A percentile compares a stretch with the other conserved stretches of the same genome.
Evolutionary conservation across 2,888 invertebrate genomes (phyloP).

Genomic region (Scaptomyza tumidula): DNA sequence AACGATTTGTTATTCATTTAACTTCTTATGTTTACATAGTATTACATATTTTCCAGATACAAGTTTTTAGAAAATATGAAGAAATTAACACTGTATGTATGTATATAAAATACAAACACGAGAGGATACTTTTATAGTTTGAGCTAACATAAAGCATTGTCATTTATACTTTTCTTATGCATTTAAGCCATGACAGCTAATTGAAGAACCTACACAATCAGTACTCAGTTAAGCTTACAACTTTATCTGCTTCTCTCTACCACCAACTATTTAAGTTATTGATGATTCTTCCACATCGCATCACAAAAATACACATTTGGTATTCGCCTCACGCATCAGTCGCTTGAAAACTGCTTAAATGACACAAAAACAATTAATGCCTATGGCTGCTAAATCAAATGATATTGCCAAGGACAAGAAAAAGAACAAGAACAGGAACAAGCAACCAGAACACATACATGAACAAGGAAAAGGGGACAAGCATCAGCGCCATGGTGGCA

Average conservation of each 20-base stretch:
- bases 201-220: slow-evolving; percentile 32
- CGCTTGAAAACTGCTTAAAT: slow-evolving; percentile 60
- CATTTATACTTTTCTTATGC: not conserved
- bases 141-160: not conserved
- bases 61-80: too few relatives aligned
- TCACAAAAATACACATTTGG: slow-evolving; percentile 13
- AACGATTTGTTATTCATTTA: too few relatives aligned
- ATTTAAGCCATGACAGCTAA: slow-evolving; percentile 9
- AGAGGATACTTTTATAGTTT: not conserved
- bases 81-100: too few relatives aligned
- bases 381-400: slow-evolving; percentile 73
- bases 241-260: not conserved
- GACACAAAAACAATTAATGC: slow-evolving; percentile 76
- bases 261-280: not conserved
- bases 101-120: too few relatives aligned
- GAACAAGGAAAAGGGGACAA: slow-evolving; percentile 24
- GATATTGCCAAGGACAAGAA: slow-evolving; percentile 70
- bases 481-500: slow-evolving; percentile 75
- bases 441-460: not conserved
- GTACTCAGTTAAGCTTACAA: slow-evolving; percentile 12
- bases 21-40: too few relatives aligned
- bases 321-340: slow-evolving; percentile 52
- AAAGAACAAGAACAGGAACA: slow-evolving; percentile 12
- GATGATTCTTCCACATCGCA: not conserved
- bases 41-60: too few relatives aligned